These are phyloP conservation scores for Micoletzkya japonica DNA, from an alignment of 2,888 invertebrate species.

Conservation along the genomic window DNA sequence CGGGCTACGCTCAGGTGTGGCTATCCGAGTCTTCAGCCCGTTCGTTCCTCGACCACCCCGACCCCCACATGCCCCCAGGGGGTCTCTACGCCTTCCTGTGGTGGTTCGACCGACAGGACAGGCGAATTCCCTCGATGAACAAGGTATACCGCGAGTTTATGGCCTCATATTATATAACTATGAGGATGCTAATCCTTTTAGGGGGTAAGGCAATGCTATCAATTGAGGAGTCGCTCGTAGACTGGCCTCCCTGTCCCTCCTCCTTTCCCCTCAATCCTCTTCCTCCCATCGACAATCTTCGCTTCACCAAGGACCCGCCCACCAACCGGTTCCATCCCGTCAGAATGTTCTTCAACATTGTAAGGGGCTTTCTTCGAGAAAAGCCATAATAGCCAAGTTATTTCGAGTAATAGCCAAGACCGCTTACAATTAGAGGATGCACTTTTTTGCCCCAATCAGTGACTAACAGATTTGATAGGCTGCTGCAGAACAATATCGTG, in stretches of 20 bases:
- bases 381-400: too few relatives aligned
- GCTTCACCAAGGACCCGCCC: constrained; percentile 14
- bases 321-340: constrained; percentile 3
- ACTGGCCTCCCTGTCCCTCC: neutral
- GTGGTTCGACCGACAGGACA: constrained; percentile 13
- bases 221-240: neutral
- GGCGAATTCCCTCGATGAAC: too few relatives aligned
- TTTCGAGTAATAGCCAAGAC: too few relatives aligned
- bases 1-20: constrained; percentile 19
- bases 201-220: neutral
- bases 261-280: neutral
- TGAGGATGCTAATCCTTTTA: neutral
- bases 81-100: constrained; percentile 22
- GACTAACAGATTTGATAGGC: too few relatives aligned
- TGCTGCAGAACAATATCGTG: too few relatives aligned
- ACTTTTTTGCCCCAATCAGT: too few relatives aligned
- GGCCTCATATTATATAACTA: neutral
- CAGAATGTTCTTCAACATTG: constrained; percentile 23
- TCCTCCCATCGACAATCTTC: neutral
- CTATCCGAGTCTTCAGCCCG: constrained; percentile 13
- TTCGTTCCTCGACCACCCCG: neutral
- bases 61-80: constrained; percentile 5
- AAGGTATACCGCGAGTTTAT: neutral
- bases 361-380: too few relatives aligned
- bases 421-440: too few relatives aligned